Base-by-base conservation (phyloP, 1,140 invertebrate species). In the Solen grandis region DNA sequence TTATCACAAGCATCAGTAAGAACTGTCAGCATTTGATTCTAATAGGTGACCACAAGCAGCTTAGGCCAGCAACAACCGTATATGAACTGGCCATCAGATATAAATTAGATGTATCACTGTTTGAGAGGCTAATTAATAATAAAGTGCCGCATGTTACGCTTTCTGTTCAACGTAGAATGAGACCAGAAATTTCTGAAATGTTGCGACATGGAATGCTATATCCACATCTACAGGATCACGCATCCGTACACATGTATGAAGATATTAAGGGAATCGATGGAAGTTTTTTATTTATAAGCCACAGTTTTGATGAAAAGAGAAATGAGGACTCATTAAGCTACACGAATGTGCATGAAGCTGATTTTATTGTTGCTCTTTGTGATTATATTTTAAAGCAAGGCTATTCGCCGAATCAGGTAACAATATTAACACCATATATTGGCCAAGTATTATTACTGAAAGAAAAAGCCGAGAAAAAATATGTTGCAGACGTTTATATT, bases 1-100 rank as follows among this genome's bases (percentile, higher is more conserved):
- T 91, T 29, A 84, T 90, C 19, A 89, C 87, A 36, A 85, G 87
- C 3, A 77, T 98, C 13, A 95, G 95, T 16, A 89, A 93, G 36
- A 83, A 93, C 52, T 96, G 95, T 82, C 83, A 97, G 90, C 97
- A 97, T 89, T 92, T 97, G 0, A 96, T 97, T 77, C 93, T 97
- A 10, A 96, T 97, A 83, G 96, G 96, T 92, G 96, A 97, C 90
- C 93, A 93, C 80, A 88, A 93, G 79, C 93, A 93, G 83, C 86
- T 93, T 2, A 86, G 91, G 38, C 93, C 93, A 29, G 91, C 87
- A 76, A 87, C 93, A 41, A 87, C 86, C 36, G 90, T 91, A 29
- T 89, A 88, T 82, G 63, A 86, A 38, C 81, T 92, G 33, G 88
- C 88, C 25, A 84, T 72, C 14, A 82, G 90, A 16, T 93, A 90